Conservation (phyloP, 2,113 vertebrate genomes). For the Nematolebias whitei region DNA sequence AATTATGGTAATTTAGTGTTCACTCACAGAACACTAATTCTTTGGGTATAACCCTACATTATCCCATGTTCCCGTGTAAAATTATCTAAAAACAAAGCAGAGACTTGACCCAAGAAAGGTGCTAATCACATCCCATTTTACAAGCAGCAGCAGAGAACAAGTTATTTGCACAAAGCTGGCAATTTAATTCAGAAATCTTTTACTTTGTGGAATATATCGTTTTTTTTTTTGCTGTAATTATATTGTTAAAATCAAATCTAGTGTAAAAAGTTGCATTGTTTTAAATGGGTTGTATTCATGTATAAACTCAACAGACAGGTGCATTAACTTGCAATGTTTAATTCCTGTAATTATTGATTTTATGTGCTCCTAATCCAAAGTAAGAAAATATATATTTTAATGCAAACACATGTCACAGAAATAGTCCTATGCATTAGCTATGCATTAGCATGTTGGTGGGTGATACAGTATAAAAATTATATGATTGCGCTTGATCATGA, state of each 20-base stretch:
- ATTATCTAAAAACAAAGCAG: not conserved
- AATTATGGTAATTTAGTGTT: conserved; percentile 12
- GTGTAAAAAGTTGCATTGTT: not conserved
- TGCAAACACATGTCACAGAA: not conserved
- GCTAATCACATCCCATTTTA: conserved; percentile 12
- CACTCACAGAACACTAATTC: conserved; percentile 3
- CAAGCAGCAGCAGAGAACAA: not conserved
- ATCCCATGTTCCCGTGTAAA: conserved; percentile 2
- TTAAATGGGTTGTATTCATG: not conserved
- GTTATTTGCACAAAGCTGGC: not conserved
- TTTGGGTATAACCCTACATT: not conserved
- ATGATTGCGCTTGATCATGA: not conserved
- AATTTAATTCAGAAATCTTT: not conserved
- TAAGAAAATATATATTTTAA: not conserved
- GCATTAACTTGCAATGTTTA: not conserved
- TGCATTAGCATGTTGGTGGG: not conserved
- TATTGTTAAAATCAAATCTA: not conserved
- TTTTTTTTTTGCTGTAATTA: not conserved
- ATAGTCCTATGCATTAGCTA: too few relatives aligned
- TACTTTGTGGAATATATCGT: not conserved
- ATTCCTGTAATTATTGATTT: not conserved
- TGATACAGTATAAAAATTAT: not conserved
- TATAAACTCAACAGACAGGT: not conserved
- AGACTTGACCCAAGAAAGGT: not conserved
- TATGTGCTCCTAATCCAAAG: not conserved